Evolutionary conservation across 2,888 invertebrate genomes (phyloP), one percentile per base, ranked within the genome.

Genomic region (Pseudeuparius sepicola): DNA sequence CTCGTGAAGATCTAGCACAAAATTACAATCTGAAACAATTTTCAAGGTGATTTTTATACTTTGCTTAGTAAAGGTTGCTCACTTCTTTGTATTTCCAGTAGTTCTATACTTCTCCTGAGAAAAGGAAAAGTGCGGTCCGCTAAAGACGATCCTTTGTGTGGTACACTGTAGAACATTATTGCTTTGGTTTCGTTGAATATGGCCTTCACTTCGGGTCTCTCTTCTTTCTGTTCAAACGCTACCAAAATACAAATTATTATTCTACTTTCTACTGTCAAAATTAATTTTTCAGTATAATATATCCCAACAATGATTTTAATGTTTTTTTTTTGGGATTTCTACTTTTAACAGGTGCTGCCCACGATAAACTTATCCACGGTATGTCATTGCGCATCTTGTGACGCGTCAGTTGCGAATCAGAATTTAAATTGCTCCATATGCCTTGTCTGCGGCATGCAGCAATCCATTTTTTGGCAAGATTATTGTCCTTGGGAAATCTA

Each of bases 111-210:
- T 40, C 83, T 70, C n/a, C 75, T 66, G 1, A 87, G 67, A 29
- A 87, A 65, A 2, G 82, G 81, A 0, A 79, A 70, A 49, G 78
- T 78, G 41, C 79, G 73, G 46, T 77, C 76, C 0, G 84, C 87
- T 31, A 88, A 66, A 13, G 78, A 71, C 0, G 88, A 85, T 2
- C 90, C 90, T 10, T 74, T 69, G 60, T 90, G 89, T 0, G 90
- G 90, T 4, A 87, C 87, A 24, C 87, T 85, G 61, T 85, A 88
- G 62, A 89, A 87, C 64, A 89, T 73, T 41, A 83, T 75, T 1
- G 75, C 78, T 4, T 66, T 65, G 4, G 78, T 75, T 15, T 65
- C 64, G 1, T 56, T 47, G 66, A 73, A 78, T 1, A 80, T 57
- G 2, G 63, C 60, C 4, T 54, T 54, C 32, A 64, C 54, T 26